phyloP scores from a whole-genome alignment of 2,888 invertebrate genomes.

The Drosophila mimica region DNA sequence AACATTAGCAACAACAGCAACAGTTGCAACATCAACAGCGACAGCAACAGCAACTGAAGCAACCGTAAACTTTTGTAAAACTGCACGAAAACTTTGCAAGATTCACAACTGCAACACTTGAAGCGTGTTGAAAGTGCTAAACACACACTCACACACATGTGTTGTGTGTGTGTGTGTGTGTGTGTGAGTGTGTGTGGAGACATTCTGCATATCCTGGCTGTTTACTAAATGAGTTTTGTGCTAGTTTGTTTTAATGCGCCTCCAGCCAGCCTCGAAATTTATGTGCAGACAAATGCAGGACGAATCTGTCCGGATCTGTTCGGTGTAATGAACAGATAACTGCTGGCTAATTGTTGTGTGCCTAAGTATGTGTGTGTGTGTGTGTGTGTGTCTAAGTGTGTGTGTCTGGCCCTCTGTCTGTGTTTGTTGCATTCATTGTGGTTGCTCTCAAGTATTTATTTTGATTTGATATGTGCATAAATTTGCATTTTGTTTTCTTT shows the following conservation, averaged over 20 bases:
- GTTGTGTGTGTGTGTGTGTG: background rate
- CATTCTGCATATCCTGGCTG: constrained; percentile 59
- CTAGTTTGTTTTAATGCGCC: constrained; percentile 77
- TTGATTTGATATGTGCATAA: constrained; percentile 36
- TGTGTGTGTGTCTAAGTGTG: background rate
- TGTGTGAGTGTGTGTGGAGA: constrained; percentile 1
- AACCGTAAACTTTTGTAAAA: constrained; percentile 62
- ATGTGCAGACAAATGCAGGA: constrained; percentile 37
- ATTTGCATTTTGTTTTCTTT: constrained; percentile 29
- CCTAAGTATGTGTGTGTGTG: background rate
- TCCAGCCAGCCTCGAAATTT: constrained; percentile 58
- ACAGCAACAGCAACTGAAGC: constrained; percentile 10
- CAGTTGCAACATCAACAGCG: constrained; percentile 47
- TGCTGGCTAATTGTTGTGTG: constrained; percentile 70
- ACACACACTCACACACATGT: constrained; percentile 19
- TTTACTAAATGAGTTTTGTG: constrained; percentile 77
- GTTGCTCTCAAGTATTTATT: constrained; percentile 29
- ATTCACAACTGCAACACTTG: constrained; percentile 77
- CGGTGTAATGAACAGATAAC: constrained; percentile 80
- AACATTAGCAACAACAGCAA: constrained; percentile 39
- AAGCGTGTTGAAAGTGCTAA: constrained; percentile 65
- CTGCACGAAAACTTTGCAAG: constrained; percentile 69
- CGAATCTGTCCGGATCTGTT: constrained; percentile 52
- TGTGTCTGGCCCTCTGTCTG: constrained; percentile 39
- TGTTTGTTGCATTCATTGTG: background rate